phyloP scores from a whole-genome alignment of 2,888 invertebrate genomes.

The Epinotia nisella region DNA sequence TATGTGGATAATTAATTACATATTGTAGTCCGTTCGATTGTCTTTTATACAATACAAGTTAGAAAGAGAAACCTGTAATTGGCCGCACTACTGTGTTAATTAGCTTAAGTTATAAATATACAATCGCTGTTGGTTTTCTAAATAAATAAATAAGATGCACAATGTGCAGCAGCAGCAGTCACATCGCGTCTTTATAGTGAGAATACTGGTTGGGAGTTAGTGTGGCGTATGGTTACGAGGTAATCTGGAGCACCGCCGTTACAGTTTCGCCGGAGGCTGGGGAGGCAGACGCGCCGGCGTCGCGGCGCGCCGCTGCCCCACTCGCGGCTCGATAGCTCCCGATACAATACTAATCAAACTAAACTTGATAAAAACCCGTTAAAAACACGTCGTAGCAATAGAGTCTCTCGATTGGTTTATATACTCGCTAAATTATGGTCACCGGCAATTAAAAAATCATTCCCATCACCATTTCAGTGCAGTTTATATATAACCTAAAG shows the following conservation, averaged over 20 bases:
- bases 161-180: too few relatives aligned
- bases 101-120: too few relatives aligned
- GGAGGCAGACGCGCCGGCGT: conserved; percentile 73
- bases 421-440: not conserved
- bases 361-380: not conserved
- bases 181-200: not conserved
- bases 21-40: too few relatives aligned
- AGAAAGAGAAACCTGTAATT: too few relatives aligned
- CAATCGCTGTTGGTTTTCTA: too few relatives aligned
- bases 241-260: conserved; percentile 68
- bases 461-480: too few relatives aligned
- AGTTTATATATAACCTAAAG: too few relatives aligned
- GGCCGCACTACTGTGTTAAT: too few relatives aligned
- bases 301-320: conserved; percentile 57
- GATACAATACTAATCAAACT: not conserved
- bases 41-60: too few relatives aligned
- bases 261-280: conserved; percentile 59
- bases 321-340: conserved; percentile 31
- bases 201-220: not conserved
- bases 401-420: not conserved
- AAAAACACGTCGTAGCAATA: not conserved
- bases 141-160: too few relatives aligned
- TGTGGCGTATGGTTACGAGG: conserved; percentile 59
- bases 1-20: too few relatives aligned
- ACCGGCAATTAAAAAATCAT: too few relatives aligned